Conservation (phyloP, 2,888 invertebrate species). For the Schizotus pectinicornis region DNA sequence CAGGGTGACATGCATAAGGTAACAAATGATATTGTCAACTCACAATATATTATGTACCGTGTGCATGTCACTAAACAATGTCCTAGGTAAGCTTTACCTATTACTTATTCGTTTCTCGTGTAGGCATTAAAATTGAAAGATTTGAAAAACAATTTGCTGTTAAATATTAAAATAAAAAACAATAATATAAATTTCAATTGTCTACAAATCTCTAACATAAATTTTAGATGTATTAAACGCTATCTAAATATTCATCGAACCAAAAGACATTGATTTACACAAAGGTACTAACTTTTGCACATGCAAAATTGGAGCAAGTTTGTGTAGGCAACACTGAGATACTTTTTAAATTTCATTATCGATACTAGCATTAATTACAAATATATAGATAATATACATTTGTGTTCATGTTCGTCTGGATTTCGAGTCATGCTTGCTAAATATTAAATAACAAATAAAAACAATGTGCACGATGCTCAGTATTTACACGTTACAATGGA, state of each 20-base stretch:
- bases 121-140: conserved; percentile 23
- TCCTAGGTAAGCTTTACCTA: conserved; percentile 24
- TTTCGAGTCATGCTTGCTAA: conserved; percentile 43
- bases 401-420: conserved; percentile 41
- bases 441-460: conserved; percentile 55
- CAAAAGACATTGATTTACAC: conserved; percentile 54
- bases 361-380: conserved; percentile 52
- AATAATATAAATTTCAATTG: conserved; percentile 53
- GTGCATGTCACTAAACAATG: conserved; percentile 26
- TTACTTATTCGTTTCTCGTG: conserved; percentile 22
- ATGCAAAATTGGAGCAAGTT: conserved; percentile 54
- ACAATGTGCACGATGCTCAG: conserved; percentile 47
- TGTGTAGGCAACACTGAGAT: conserved; percentile 55
- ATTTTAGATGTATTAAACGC: conserved; percentile 46
- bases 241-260: conserved; percentile 47
- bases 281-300: conserved; percentile 52
- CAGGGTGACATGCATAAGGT: conserved; percentile 24
- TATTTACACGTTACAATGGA: conserved; percentile 41
- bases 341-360: conserved; percentile 45
- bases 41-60: conserved; percentile 11
- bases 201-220: conserved; percentile 56
- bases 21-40: conserved; percentile 8
- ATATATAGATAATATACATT: conserved; percentile 54
- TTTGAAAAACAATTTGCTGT: conserved; percentile 25
- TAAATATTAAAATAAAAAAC: conserved; percentile 52